Evolutionary conservation across 2,113 vertebrate species (phyloP).

Genomic region (Chionomys nivalis): DNA sequence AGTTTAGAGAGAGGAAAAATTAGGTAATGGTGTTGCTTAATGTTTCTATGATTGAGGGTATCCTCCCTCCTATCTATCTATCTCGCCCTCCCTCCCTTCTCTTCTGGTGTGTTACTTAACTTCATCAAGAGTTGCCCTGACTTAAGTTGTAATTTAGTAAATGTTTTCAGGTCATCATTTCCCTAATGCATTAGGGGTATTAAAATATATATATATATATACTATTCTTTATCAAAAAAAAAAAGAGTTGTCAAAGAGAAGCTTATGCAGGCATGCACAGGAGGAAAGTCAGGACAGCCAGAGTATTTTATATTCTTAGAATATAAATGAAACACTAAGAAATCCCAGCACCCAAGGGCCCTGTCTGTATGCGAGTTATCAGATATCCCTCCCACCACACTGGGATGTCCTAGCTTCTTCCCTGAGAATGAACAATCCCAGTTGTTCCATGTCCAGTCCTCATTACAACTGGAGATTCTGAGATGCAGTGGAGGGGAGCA

Average conservation of each 20-base stretch:
- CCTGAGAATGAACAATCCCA: not conserved
- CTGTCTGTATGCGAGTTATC: not conserved
- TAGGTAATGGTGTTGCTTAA: not conserved
- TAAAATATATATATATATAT: too few relatives aligned
- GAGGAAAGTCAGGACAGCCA: constrained; percentile 17
- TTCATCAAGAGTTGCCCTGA: not conserved
- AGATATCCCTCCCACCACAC: not conserved
- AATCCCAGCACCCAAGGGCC: not conserved
- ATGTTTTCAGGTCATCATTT: not conserved
- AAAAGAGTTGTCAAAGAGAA: not conserved
- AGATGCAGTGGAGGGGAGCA: not conserved
- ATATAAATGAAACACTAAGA: constrained; percentile 27
- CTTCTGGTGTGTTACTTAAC: constrained; percentile 33
- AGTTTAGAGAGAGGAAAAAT: not conserved
- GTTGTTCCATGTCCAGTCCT: not conserved
- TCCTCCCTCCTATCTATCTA: not conserved
- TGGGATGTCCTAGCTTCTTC: not conserved
- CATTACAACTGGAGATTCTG: not conserved
- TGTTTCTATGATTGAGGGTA: not conserved
- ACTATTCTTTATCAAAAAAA: not conserved
- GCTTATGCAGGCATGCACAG: not conserved
- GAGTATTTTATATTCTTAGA: not conserved
- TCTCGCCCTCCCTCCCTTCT: not conserved
- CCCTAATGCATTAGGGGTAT: not conserved
- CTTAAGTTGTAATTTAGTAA: not conserved